These are phyloP conservation scores for Clivina fossor DNA, from an alignment of 2,888 invertebrate species.

Conservation along the genomic window DNA sequence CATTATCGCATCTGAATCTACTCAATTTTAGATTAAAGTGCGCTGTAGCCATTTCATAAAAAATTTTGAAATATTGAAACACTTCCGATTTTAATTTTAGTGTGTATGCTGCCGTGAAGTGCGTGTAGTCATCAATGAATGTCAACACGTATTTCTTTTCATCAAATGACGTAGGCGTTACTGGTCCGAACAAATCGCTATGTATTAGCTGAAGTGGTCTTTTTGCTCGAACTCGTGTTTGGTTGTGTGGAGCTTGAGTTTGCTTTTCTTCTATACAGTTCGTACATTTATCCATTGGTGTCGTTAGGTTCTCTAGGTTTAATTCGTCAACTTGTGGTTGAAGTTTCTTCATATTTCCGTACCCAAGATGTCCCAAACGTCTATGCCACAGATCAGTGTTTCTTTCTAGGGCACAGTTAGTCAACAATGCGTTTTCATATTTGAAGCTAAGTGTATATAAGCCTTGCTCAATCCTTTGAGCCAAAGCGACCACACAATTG, in stretches of 20 bases:
- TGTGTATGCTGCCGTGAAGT: slow-evolving; percentile 36
- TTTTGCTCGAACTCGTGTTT: slow-evolving; percentile 34
- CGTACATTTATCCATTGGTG: slow-evolving; percentile 23
- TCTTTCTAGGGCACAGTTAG: background rate
- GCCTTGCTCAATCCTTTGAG: slow-evolving; percentile 28
- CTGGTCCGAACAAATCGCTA: slow-evolving; percentile 40
- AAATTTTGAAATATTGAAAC: slow-evolving; percentile 40
- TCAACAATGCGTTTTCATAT: background rate
- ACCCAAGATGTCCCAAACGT: slow-evolving; percentile 36
- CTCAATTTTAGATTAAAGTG: slow-evolving; percentile 41
- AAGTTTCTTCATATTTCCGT: slow-evolving; percentile 30
- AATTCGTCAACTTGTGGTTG: slow-evolving; percentile 27
- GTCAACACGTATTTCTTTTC: slow-evolving; percentile 30
- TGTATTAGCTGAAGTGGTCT: slow-evolving; percentile 39
- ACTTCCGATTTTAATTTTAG: slow-evolving; percentile 40
- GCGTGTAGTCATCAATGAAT: slow-evolving; percentile 43
- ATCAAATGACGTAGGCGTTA: slow-evolving; percentile 40
- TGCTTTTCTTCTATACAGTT: slow-evolving; percentile 41
- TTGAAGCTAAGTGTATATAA: slow-evolving; percentile 35
- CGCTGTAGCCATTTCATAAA: slow-evolving; percentile 38
- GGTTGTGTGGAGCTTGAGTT: slow-evolving; percentile 31
- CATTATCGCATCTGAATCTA: slow-evolving; percentile 43
- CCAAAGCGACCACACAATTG: slow-evolving; percentile 31
- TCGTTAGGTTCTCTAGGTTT: slow-evolving; percentile 17
- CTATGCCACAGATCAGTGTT: slow-evolving; percentile 35